Percentiles rank a stretch among this genome's conserved stretches.
These are phyloP conservation scores for Drosophila lacteicornis DNA, from an alignment of 1,140 invertebrate species.

Conservation along the genomic window DNA sequence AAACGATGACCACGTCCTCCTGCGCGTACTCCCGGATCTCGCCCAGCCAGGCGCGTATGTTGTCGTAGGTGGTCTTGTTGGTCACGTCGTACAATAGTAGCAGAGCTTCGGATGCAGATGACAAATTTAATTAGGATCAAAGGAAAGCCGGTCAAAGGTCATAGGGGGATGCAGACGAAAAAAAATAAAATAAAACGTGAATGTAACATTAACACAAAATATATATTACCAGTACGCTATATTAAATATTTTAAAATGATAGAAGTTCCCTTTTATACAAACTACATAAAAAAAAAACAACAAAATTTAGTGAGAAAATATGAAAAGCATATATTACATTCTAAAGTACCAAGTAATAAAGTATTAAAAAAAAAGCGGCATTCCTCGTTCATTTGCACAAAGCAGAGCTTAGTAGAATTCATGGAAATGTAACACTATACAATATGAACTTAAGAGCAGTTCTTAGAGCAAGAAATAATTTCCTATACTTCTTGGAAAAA, in stretches of 20 bases:
- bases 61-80: slow-evolving; percentile 94
- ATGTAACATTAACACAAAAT: background rate
- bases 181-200: background rate
- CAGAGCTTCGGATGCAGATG: slow-evolving; percentile 87
- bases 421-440: background rate
- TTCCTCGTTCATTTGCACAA: background rate
- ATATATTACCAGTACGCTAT: background rate
- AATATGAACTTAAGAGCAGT: too few species aligned
- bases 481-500: background rate
- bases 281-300: background rate
- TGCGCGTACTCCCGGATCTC: slow-evolving; percentile 94
- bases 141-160: background rate
- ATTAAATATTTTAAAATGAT: background rate
- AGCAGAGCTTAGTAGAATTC: background rate
- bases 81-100: slow-evolving; percentile 97
- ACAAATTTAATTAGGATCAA: slow-evolving; percentile 50
- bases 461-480: background rate
- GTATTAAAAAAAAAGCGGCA: background rate
- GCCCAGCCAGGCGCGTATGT: slow-evolving; percentile 94
- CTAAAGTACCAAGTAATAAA: background rate
- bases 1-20: slow-evolving; percentile 94
- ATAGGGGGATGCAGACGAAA: background rate
- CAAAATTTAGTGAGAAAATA: too few species aligned
- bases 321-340: too few species aligned
- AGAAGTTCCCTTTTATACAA: background rate